Evolutionary conservation across 2,888 invertebrate species (phyloP), one percentile per base, ranked within the genome.

Genomic region (Gerris lacustris): DNA sequence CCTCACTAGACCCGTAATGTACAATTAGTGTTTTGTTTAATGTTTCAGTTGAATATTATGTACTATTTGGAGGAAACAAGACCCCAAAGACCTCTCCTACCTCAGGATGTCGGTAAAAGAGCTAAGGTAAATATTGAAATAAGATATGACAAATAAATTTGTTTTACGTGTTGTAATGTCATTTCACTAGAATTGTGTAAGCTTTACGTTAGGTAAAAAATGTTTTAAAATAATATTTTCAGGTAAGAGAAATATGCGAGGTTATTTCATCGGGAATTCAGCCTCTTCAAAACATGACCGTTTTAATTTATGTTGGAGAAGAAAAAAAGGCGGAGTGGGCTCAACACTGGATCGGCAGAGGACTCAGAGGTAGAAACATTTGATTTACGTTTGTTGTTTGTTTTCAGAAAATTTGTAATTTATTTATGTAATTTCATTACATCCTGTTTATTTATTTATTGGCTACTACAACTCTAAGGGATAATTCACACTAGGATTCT

Each of bases 21-120:
- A n/a, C n/a, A n/a, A n/a, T n/a, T n/a, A n/a, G n/a, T n/a, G 31
- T 31, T 31, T 31, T 31, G 31, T 4, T 31, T 31, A 31, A 31
- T 76, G 72, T 81, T 81, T 11, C 77, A 91, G 76, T 81, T 93
- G 69, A 90, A 89, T 80, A 96, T 99, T 76, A 88, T 99, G 86
- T 94, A 97, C 80, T 98, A 96, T 80, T 82, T 98, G 78, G 97
- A 98, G 80, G 97, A 97, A 82, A 91, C 91, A 0, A 86, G 91
- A 77, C 93, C 93, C 2, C 90, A 92, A 78, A 86, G 90, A 75
- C 87, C 92, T 0, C 81, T 98, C 6, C 84, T 96, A 83, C 97
- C 97, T 0, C 90, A 90, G 77, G 94, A 96, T 81, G 88, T 92
- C 73, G 87, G 89, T 69, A 89, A 91, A 79, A 85, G 94, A 78